Evolutionary conservation across 2,113 vertebrate genomes (phyloP).

Genomic region (Syngnathoides biaculeatus): DNA sequence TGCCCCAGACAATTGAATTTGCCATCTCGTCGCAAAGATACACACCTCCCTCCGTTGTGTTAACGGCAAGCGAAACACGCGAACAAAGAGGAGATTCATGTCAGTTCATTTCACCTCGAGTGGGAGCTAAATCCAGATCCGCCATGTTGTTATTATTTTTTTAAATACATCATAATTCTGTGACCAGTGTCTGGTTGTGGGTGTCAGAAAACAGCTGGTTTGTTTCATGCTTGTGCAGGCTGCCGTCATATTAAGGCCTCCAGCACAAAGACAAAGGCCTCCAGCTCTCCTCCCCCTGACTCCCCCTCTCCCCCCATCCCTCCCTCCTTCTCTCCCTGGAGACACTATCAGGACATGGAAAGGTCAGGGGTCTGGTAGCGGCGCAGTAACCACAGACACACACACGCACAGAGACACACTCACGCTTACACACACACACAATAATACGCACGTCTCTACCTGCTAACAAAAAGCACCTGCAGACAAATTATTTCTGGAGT

Average conservation of each 20-base stretch:
- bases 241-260: constrained; percentile 36
- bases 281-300: constrained; percentile 1
- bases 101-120: too few species aligned
- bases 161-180: neutral
- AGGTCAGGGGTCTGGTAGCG: constrained; percentile 68
- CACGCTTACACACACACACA: constrained; percentile 11
- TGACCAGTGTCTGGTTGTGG: neutral
- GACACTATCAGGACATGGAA: constrained; percentile 70
- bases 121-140: too few species aligned
- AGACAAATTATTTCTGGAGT: constrained; percentile 6
- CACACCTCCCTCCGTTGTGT: constrained; percentile 4
- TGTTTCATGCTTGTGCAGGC: constrained; percentile 26
- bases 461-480: constrained; percentile 42
- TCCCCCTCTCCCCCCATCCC: constrained; percentile 13
- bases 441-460: constrained; percentile 24
- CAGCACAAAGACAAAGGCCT: constrained; percentile 50
- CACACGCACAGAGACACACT: constrained; percentile 26
- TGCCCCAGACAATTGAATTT: constrained; percentile 63
- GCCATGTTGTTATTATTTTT: too few species aligned
- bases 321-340: constrained; percentile 45
- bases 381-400: constrained; percentile 34
- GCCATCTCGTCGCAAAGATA: constrained; percentile 25
- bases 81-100: neutral
- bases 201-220: constrained; percentile 21
- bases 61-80: neutral